Conservation (phyloP, 2,797 vertebrate species). For the Aphelocoma californica region DNA sequence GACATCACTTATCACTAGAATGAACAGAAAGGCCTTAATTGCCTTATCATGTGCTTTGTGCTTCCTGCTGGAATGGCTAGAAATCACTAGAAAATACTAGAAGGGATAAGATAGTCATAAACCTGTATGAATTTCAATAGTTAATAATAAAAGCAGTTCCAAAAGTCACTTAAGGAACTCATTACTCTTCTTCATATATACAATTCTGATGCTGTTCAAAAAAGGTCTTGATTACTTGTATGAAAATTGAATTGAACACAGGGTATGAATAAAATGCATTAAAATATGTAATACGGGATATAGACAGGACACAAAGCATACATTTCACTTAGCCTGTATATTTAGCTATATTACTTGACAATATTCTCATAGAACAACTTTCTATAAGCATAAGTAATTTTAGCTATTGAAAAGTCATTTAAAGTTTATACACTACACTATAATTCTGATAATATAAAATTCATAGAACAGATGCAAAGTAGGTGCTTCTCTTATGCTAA, state of each 20-base stretch:
- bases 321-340: neutral
- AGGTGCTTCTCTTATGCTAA: constrained; percentile 17
- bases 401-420: neutral
- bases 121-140: neutral
- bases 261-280: constrained; percentile 20
- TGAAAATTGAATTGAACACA: neutral
- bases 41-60: constrained; percentile 4
- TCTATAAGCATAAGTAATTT: neutral
- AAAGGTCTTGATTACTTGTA: constrained; percentile 24
- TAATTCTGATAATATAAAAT: neutral
- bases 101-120: constrained; percentile 5
- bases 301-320: constrained; percentile 9
- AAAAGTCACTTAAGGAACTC: constrained; percentile 20
- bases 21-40: constrained; percentile 36
- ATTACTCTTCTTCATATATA: neutral
- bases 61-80: constrained; percentile 8
- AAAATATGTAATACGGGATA: neutral
- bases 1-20: constrained; percentile 33
- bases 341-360: neutral
- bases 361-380: neutral
- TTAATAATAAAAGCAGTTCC: neutral
- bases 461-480: neutral
- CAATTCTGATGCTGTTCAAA: neutral
- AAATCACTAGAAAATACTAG: constrained; percentile 21
- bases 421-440: neutral